A percentile compares a stretch with the other conserved stretches of the same genome.
Conservation (phyloP, 1,140 invertebrate species). For the Drosophila lacteicornis region DNA sequence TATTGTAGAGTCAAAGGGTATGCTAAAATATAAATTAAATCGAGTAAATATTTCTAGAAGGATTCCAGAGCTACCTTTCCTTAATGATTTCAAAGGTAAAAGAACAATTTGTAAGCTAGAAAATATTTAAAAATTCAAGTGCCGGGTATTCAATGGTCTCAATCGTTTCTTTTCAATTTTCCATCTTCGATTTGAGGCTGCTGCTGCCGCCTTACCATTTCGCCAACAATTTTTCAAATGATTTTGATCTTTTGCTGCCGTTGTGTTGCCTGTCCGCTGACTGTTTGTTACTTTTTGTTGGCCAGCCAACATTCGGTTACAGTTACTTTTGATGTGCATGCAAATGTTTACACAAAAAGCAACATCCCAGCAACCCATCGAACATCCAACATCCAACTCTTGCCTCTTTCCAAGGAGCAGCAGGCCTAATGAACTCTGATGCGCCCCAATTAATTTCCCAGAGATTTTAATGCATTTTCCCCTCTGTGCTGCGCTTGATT, state of each 20-base stretch:
- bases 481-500: slow-evolving; percentile 25
- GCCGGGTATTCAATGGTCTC: slow-evolving; percentile 10
- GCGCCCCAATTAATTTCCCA: slow-evolving; percentile 42
- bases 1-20: background rate
- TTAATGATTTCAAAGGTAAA: no score
- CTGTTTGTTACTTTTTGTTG: slow-evolving; percentile 48
- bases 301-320: slow-evolving; percentile 36
- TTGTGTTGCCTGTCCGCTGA: slow-evolving; percentile 27
- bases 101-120: background rate
- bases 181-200: slow-evolving; percentile 38
- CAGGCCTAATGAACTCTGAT: slow-evolving; percentile 29
- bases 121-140: no score
- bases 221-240: slow-evolving; percentile 57
- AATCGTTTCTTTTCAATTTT: slow-evolving; percentile 7
- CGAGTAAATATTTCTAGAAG: background rate
- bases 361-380: slow-evolving; percentile 9
- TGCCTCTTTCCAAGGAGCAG: slow-evolving; percentile 1
- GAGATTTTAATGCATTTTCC: slow-evolving; percentile 2
- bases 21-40: background rate
- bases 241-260: slow-evolving; percentile 55
- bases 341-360: slow-evolving; percentile 56
- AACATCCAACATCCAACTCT: slow-evolving; percentile 2
- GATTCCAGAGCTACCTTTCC: background rate
- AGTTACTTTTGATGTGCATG: slow-evolving; percentile 63
- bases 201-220: slow-evolving; percentile 33